Base-by-base conservation (phyloP, 2,888 invertebrate genomes). In the Morpho achilles region DNA sequence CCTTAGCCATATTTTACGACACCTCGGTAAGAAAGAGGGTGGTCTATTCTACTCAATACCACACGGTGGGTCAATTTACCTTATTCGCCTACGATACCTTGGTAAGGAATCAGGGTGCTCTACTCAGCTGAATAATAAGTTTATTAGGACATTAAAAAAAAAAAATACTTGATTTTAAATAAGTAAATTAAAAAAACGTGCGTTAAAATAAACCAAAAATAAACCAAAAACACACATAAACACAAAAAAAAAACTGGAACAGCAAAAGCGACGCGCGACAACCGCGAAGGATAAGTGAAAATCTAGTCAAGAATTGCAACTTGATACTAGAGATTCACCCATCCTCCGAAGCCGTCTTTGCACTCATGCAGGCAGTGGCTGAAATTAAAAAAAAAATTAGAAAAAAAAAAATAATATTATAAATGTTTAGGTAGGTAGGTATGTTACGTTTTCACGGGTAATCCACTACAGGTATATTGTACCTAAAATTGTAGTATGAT, bases 201-300 rank as follows among this genome's bases (percentile, higher is more conserved):
- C 58, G 42, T 42, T 57, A 55, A 60, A 58, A 51, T 43, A 59
- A 54, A 56, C 50, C 46, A 23, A 52, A 56, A 58, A 48, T n/a
- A n/a, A n/a, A n/a, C n/a, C n/a, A n/a, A n/a, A n/a, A n/a, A n/a
- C n/a, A 46, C 46, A 61, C 57, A 60, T 68, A 68, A 59, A 65
- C 58, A 63, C 16, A 65, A 60, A 69, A 68, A 60, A 67, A 59
- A 62, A 70, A 70, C 71, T 56, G 56, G 56, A 79, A 71, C 83
- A 85, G 83, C 82, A 83, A 68, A 71, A 60, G 60, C 65, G 51
- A 50, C 49, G 51, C 23, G 50, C 22, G 68, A 71, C 69, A 57
- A 44, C 69, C 85, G 79, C 89, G 74, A 84, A 91, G 91, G 92
- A 92, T 92, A 92, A 93, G 92, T 93, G 92, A 92, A 92, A 92